phyloP scores from a whole-genome alignment of 2,113 vertebrate genomes.

The Dromiciops gliroides region DNA sequence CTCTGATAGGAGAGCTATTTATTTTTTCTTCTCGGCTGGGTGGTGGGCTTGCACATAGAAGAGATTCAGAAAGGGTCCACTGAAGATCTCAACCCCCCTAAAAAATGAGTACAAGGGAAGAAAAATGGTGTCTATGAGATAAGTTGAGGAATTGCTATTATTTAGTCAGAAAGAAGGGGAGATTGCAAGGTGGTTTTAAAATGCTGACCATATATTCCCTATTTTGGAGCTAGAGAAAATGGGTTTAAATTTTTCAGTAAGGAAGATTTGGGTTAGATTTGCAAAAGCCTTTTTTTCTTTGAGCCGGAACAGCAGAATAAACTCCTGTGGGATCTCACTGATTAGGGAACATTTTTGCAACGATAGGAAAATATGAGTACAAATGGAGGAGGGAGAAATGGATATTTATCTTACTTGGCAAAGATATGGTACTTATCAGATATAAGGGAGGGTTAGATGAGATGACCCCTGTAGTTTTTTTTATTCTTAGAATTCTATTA shows the following conservation, averaged over 20 bases:
- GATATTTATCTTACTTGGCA: background rate
- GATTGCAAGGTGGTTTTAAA: background rate
- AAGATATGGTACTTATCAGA: background rate
- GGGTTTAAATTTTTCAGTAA: background rate
- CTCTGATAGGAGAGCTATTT: background rate
- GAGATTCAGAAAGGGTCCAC: background rate
- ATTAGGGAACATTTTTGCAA: background rate
- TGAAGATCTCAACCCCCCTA: background rate
- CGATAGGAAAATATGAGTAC: background rate
- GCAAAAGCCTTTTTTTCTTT: background rate
- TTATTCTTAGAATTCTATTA: background rate
- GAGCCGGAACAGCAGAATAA: background rate
- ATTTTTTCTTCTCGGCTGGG: background rate
- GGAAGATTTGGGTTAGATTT: background rate
- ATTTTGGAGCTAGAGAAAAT: background rate
- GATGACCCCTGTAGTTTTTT: background rate
- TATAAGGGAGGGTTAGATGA: background rate
- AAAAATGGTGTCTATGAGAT: background rate
- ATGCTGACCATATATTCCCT: background rate
- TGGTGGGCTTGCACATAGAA: background rate
- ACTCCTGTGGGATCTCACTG: background rate
- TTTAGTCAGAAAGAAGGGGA: background rate
- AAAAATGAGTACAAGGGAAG: background rate
- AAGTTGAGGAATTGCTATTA: background rate
- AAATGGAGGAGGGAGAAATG: background rate